Evolutionary conservation across 2,888 invertebrate species (phyloP).

Genomic region (Therioaphis trifolii): DNA sequence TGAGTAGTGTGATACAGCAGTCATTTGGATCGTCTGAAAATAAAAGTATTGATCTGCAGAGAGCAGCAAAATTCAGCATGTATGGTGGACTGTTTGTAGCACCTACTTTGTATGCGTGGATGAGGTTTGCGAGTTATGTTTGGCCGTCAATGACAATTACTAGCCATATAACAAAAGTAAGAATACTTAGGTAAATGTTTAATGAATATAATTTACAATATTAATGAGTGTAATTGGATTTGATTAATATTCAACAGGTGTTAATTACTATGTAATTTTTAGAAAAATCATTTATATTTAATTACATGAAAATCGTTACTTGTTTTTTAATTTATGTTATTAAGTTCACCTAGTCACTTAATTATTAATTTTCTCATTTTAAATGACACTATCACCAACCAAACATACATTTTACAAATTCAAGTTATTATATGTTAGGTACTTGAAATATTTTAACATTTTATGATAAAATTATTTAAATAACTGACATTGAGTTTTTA

Average conservation of each 20-base stretch:
- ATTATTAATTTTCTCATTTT: too few relatives aligned
- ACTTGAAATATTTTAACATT: too few relatives aligned
- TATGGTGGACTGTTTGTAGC: conserved; percentile 67
- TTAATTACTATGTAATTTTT: background rate
- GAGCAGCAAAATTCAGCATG: conserved; percentile 65
- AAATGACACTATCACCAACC: too few relatives aligned
- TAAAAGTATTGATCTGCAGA: conserved; percentile 63
- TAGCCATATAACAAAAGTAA: conserved; percentile 80
- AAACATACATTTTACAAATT: too few relatives aligned
- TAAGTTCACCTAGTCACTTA: too few relatives aligned
- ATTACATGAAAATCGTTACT: too few relatives aligned
- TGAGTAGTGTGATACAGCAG: conserved; percentile 74
- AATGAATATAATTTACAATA: background rate
- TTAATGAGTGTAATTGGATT: background rate
- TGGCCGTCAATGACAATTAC: conserved; percentile 79
- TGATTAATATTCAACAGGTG: background rate
- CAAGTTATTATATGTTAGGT: too few relatives aligned
- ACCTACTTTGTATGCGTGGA: conserved; percentile 67
- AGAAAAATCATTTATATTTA: background rate
- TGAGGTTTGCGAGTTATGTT: conserved; percentile 78
- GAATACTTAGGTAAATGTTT: background rate
- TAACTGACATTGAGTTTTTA: too few relatives aligned
- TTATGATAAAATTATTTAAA: too few relatives aligned
- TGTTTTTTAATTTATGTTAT: too few relatives aligned
- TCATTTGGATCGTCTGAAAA: conserved; percentile 68